Base-by-base conservation (phyloP, 2,888 invertebrate genomes). In the Cistogaster globosa region DNA sequence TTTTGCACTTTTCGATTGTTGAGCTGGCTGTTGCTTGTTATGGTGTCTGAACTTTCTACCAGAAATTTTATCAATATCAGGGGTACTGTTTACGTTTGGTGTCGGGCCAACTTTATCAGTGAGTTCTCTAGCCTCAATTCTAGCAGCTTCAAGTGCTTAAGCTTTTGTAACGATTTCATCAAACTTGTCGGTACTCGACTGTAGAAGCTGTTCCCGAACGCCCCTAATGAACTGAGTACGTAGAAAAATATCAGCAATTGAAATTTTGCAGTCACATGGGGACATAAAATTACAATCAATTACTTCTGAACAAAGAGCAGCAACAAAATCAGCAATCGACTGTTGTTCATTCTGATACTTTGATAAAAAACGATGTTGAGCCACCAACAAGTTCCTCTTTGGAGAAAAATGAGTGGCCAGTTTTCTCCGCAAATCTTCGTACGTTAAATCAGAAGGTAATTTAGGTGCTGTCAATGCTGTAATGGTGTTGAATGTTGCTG, bases 131-230 rank as follows among this genome's bases (percentile, higher is more conserved):
- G 69, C 16, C n/a, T 71, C 57, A 3, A 16, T 9, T 16, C 45
- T 82, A 2, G 82, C 78, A 0, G 85, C 78, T 36, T 86, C 85
- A 1, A 83, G 68, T 20, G 71, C 22, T 14, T 76, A n/a, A 22
- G 85, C 79, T 7, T 75, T 75, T 16, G 16, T 12, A 11, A 42
- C 69, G 42, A 57, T 69, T 22, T 69, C 53, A 3, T 68, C 38
- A 38, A 55, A 68, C 20, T 55, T 55, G 1, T 22, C 0, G 1
- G 55, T 14, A 2, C 6, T 55, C 7, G 68, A 53, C 57, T 76
- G 69, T 1, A 82, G 58, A 6, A 76, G 63, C 26, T 75, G 75
- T 42, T 75, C 82, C 14, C 58, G 71, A 42, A 79, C 38, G 6
- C 78, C 63, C 7, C 55, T 26, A 12, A 78, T 71, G 55, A 78